phyloP scores from a whole-genome alignment of 2,888 invertebrate genomes.

The Scrobipalpa costella region DNA sequence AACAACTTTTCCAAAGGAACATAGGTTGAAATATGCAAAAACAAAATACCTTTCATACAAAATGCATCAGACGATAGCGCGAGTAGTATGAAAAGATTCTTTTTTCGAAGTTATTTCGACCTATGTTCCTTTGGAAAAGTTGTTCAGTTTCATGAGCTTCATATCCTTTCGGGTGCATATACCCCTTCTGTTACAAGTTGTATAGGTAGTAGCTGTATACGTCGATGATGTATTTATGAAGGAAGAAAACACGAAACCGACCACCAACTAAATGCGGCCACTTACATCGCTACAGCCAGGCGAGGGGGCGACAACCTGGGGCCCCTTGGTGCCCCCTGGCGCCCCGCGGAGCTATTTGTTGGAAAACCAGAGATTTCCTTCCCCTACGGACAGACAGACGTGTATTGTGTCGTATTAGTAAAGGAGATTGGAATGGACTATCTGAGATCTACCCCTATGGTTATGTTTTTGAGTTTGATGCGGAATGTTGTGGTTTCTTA shows the following conservation, averaged over 20 bases:
- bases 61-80: too few relatives aligned
- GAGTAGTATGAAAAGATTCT: too few relatives aligned
- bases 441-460: slow-evolving; percentile 11
- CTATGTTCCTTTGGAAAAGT: too few relatives aligned
- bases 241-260: slow-evolving; percentile 19
- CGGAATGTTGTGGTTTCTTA: slow-evolving; percentile 1
- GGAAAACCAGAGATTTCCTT: slow-evolving; percentile 61
- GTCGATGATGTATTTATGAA: background rate
- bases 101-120: too few relatives aligned
- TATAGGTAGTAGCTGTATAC: too few relatives aligned
- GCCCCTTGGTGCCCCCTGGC: slow-evolving; percentile 34
- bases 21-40: too few relatives aligned
- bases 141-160: too few relatives aligned
- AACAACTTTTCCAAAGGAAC: too few relatives aligned
- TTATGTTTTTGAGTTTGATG: slow-evolving; percentile 1
- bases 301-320: background rate
- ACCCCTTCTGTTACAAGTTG: too few relatives aligned
- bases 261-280: slow-evolving; percentile 8
- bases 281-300: slow-evolving; percentile 11
- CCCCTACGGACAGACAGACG: slow-evolving; percentile 35
- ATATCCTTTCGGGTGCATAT: too few relatives aligned
- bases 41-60: too few relatives aligned
- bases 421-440: slow-evolving; percentile 16
- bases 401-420: slow-evolving; percentile 19
- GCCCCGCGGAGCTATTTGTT: slow-evolving; percentile 60